Conservation (phyloP, 53 echinoderm and acorn worm genomes). For the Stichopus horrens region DNA sequence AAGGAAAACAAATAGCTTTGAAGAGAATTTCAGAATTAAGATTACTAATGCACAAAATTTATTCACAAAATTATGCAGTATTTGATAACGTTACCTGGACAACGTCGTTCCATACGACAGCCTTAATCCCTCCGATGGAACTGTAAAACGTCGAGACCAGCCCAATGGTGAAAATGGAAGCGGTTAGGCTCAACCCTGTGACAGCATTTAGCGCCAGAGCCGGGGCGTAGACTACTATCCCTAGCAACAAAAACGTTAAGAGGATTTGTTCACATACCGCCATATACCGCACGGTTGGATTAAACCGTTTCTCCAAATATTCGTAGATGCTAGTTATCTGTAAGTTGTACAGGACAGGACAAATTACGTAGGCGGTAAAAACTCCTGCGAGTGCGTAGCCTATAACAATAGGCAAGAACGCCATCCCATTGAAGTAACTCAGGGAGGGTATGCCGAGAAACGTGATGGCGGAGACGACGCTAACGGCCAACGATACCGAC, state of each 20-base stretch:
- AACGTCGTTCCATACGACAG: conserved; percentile 14
- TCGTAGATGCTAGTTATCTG: conserved; percentile 32
- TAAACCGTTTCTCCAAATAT: conserved; percentile 20
- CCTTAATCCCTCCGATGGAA: conserved; percentile 23
- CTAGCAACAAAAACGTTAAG: not conserved
- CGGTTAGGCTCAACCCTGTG: not conserved
- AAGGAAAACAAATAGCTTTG: too few relatives aligned
- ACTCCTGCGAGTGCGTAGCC: not conserved
- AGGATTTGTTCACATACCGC: not conserved
- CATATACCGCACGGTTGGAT: conserved; percentile 1
- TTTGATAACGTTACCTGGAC: conserved; percentile 42
- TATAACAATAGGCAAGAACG: not conserved
- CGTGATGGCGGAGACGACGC: conserved; percentile 18
- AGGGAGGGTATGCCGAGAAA: conserved; percentile 9
- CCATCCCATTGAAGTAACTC: not conserved
- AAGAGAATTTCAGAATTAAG: too few relatives aligned
- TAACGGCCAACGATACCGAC: conserved; percentile 10
- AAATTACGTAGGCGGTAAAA: not conserved
- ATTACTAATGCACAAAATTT: too few relatives aligned
- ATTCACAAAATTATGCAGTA: too few relatives aligned
- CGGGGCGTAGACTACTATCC: conserved; percentile 12
- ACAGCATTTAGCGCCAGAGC: conserved; percentile 28
- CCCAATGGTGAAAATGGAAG: conserved; percentile 12
- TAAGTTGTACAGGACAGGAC: conserved; percentile 18
- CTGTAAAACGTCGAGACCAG: conserved; percentile 21